phyloP scores from a whole-genome alignment of 2,113 vertebrate genomes.

The Chloropsis cyanopogon region DNA sequence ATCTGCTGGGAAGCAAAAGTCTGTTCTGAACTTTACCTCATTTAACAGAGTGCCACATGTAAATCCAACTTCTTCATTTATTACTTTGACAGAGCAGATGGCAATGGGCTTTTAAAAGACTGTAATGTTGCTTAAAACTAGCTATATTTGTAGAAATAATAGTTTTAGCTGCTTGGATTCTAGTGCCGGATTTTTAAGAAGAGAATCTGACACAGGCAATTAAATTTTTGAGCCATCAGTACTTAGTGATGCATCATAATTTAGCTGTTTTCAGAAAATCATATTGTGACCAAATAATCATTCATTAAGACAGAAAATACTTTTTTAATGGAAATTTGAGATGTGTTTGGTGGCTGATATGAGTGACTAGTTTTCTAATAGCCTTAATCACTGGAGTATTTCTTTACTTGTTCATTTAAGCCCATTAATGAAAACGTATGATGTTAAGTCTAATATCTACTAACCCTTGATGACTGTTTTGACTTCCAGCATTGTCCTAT shows the following conservation, averaged over 20 bases:
- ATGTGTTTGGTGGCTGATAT: conserved; percentile 6
- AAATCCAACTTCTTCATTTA: conserved; percentile 52
- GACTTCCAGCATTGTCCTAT: conserved; percentile 66
- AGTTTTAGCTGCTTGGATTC: conserved; percentile 6
- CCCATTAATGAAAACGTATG: conserved; percentile 45
- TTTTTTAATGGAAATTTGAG: conserved; percentile 40
- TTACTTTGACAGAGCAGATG: conserved; percentile 58
- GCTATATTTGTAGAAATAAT: conserved; percentile 30
- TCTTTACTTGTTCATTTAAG: conserved; percentile 49
- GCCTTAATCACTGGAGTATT: conserved; percentile 43
- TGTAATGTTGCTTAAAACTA: conserved; percentile 20
- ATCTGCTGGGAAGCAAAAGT: conserved; percentile 60
- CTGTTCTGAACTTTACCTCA: conserved; percentile 57
- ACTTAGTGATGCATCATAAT: conserved; percentile 40
- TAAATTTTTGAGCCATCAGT: conserved; percentile 44
- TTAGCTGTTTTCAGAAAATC: conserved; percentile 52
- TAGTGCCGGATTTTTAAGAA: conserved; percentile 31
- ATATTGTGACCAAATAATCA: conserved; percentile 26
- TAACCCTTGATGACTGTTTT: conserved; percentile 68
- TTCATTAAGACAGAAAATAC: conserved; percentile 30
- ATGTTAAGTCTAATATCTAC: conserved; percentile 62
- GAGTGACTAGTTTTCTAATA: conserved; percentile 59
- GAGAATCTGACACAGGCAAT: conserved; percentile 30
- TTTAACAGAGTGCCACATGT: conserved; percentile 40
- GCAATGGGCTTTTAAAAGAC: conserved; percentile 41